Base-by-base conservation (phyloP, 2,113 vertebrate species). In the Talpa occidentalis region DNA sequence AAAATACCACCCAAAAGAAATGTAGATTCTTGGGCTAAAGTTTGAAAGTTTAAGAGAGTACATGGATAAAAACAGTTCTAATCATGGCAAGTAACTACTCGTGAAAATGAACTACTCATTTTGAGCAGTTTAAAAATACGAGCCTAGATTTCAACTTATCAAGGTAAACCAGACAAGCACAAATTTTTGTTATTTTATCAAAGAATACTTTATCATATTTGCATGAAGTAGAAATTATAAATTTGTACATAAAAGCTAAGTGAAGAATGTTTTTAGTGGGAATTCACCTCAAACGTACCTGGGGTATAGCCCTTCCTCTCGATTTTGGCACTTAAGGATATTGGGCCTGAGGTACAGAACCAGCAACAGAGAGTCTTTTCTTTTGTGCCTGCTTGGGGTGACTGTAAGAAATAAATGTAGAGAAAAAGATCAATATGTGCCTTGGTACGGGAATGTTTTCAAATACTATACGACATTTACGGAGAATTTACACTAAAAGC, bases 311-410 rank as follows among this genome's bases (percentile, higher is more conserved):
- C 99, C 98, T 99, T 99, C 98, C 99, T 99, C 98, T 99, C 99
- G 85, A 99, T 99, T 99, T 99, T 99, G 99, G 99, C 99, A 99
- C 99, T 99, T 99, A 99, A 98, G 99, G 99, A 99, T 98, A 99
- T 99, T 98, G 99, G 99, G 99, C 99, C 99, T 99, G 99, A 99
- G 99, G 99, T 99, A 99, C 99, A 99, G 98, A 99, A 99, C 99
- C 99, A 99, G 98, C 99, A 99, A 98, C 99, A 99, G 91, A 99
- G 98, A 21, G 99, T 99, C 98, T 99, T 99, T 98, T 99, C 99
- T 99, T 99, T 99, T 95, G 99, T 99, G 98, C 99, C 99, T 97
- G 99, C 99, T 99, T 99, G 99, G 98, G 99, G 99, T 98, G 99
- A 99, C 99, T 99, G 98, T 69, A 98, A 96, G 35, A 97, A 95